Conservation (phyloP, 2,113 vertebrate genomes). For the Aix galericulata region DNA sequence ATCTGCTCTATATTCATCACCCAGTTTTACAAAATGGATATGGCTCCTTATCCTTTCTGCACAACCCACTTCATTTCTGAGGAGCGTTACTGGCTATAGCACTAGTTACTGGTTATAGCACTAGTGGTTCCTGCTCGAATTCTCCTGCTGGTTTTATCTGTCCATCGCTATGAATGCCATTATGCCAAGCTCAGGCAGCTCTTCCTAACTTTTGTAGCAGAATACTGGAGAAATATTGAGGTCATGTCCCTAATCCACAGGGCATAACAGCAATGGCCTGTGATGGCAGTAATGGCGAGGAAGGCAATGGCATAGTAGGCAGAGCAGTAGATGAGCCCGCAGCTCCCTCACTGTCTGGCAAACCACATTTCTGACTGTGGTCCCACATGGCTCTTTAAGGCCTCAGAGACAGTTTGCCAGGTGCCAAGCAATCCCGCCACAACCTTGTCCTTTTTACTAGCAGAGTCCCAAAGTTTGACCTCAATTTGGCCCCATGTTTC, state of each 20-base stretch:
- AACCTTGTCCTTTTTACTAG: too few relatives aligned
- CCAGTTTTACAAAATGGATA: neutral
- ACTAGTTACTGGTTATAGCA: fast-evolving
- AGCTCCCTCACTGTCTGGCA: too few relatives aligned
- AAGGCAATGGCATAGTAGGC: too few relatives aligned
- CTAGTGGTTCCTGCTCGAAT: fast-evolving
- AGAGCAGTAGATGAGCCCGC: too few relatives aligned
- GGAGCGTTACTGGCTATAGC: neutral
- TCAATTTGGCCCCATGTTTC: too few relatives aligned
- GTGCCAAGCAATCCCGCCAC: too few relatives aligned
- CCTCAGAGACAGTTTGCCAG: too few relatives aligned
- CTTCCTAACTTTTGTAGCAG: neutral
- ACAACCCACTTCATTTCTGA: neutral
- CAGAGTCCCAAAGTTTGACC: too few relatives aligned
- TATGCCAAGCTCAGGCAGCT: neutral
- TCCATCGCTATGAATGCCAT: neutral
- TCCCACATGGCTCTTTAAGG: too few relatives aligned
- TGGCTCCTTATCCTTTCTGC: neutral
- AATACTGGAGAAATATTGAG: neutral
- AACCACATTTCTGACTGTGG: too few relatives aligned
- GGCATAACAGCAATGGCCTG: too few relatives aligned
- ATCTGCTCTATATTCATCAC: neutral
- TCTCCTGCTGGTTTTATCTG: neutral
- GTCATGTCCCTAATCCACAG: neutral
- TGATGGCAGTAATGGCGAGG: too few relatives aligned